Percentiles rank a stretch among this genome's conserved stretches.
phyloP scores from a whole-genome alignment of 2,113 vertebrate species.

The Cheirogaleus medius region DNA sequence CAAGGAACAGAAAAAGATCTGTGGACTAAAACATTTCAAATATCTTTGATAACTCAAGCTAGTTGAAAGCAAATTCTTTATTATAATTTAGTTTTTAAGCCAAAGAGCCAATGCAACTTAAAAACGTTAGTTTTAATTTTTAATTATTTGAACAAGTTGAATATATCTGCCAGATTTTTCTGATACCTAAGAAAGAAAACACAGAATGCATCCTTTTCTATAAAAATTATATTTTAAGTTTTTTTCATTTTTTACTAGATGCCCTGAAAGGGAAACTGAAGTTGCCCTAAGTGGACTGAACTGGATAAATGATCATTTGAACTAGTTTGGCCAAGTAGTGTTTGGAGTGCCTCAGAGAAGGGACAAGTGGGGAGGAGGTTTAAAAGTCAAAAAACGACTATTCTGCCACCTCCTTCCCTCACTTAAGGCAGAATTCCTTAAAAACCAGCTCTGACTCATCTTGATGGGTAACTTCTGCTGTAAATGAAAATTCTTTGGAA shows the following conservation, averaged over 20 bases:
- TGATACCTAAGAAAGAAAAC: neutral
- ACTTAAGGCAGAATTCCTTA: neutral
- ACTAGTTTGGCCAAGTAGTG: neutral
- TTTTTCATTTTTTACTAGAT: neutral
- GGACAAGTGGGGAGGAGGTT: neutral
- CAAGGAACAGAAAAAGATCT: neutral
- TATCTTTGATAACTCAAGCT: constrained; percentile 26
- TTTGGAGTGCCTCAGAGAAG: neutral
- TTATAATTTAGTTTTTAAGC: constrained; percentile 1
- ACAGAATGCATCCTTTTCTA: neutral
- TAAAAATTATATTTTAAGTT: neutral
- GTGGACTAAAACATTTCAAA: neutral
- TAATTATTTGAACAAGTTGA: neutral
- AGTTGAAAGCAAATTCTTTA: neutral
- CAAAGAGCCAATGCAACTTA: neutral
- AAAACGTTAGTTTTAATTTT: neutral
- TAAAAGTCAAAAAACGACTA: neutral
- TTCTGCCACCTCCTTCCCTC: neutral
- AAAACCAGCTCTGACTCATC: neutral
- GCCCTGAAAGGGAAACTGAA: neutral
- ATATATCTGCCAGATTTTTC: neutral
- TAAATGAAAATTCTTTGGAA: neutral
- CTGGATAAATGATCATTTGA: neutral
- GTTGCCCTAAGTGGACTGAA: neutral
- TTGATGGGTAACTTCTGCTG: neutral